phyloP scores from a whole-genome alignment of 2,113 vertebrate species.

The Scatophagus argus region DNA sequence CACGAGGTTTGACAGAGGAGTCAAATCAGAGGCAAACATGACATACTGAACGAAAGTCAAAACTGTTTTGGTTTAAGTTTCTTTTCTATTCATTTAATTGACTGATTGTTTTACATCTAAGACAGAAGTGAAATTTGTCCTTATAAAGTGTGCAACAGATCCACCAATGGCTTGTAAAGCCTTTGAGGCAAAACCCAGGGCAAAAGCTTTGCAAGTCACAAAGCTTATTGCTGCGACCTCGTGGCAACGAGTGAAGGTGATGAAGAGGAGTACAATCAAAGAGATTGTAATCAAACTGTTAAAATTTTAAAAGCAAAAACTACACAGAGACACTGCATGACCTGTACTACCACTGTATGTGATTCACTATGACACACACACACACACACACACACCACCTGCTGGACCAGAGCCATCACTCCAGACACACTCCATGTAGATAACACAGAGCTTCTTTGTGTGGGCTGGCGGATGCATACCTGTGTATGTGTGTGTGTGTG shows the following conservation, averaged over 20 bases:
- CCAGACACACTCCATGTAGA: slow-evolving; percentile 62
- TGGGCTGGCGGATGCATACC: slow-evolving; percentile 47
- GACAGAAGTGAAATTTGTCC: too few relatives aligned
- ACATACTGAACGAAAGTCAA: not conserved
- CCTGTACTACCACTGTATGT: slow-evolving; percentile 32
- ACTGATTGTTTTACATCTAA: too few relatives aligned
- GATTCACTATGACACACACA: slow-evolving; percentile 53
- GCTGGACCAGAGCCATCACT: slow-evolving; percentile 36
- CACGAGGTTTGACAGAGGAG: not conserved
- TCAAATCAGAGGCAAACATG: not conserved
- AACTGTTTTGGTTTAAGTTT: too few relatives aligned
- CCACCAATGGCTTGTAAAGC: not conserved
- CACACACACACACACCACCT: slow-evolving; percentile 42
- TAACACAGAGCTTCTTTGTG: slow-evolving; percentile 74
- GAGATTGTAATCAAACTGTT: not conserved
- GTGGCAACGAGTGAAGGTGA: not conserved
- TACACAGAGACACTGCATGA: too few relatives aligned
- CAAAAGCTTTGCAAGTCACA: not conserved
- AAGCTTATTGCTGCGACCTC: not conserved
- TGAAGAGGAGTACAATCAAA: not conserved
- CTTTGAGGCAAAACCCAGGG: not conserved
- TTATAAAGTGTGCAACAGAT: not conserved
- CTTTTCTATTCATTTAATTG: too few relatives aligned
- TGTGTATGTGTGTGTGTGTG: slow-evolving; percentile 18
- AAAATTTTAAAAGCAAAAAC: not conserved